phyloP scores from a whole-genome alignment of 2,113 vertebrate species.

The Phainopepla nitens region DNA sequence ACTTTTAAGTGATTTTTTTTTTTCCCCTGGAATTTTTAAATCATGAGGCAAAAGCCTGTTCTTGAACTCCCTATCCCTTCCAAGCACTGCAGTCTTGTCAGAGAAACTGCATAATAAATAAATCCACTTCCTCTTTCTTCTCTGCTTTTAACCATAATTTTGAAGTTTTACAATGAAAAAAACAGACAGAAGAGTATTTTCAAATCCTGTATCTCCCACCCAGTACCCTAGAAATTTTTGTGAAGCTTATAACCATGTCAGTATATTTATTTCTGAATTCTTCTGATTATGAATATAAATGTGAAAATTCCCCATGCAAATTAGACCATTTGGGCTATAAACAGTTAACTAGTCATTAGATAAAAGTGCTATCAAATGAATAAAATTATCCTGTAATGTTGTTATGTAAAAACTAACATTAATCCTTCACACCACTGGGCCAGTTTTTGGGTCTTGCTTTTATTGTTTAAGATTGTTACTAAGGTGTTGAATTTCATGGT shows the following conservation, averaged over 20 bases:
- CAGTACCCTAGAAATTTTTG: background rate
- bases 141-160: background rate
- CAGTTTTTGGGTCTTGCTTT: background rate
- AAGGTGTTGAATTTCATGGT: background rate
- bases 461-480: background rate
- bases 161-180: background rate
- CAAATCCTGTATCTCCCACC: background rate
- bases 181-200: background rate
- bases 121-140: background rate
- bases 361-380: background rate
- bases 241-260: background rate
- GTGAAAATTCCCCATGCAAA: background rate
- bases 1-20: background rate
- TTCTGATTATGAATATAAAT: background rate
- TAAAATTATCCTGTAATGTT: background rate
- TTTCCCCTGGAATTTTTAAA: background rate
- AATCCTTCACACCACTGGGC: background rate
- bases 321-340: background rate
- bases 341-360: background rate
- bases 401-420: background rate
- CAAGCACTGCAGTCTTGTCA: background rate
- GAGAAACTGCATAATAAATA: background rate
- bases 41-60: background rate
- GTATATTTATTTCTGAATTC: background rate
- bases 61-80: background rate